A percentile compares a stretch with the other conserved stretches of the same genome.
Evolutionary conservation across 2,888 invertebrate species (phyloP).

Genomic region (Synergus gifuensis): DNA sequence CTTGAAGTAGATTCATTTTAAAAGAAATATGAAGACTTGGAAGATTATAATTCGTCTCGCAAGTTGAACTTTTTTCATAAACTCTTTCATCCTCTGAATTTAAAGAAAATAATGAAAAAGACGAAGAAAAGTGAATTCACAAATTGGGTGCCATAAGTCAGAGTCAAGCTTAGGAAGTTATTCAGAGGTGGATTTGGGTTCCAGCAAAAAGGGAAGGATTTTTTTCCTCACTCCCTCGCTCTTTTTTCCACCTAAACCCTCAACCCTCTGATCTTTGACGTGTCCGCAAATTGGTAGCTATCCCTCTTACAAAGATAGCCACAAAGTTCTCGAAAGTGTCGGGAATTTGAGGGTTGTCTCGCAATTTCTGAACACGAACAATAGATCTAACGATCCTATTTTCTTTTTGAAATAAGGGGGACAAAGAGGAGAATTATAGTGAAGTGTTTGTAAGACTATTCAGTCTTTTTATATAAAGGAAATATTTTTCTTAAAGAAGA

Average conservation of each 20-base stretch:
- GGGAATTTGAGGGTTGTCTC: slow-evolving; percentile 18
- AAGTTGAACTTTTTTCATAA: background rate
- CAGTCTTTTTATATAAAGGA: background rate
- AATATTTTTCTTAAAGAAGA: too few species aligned
- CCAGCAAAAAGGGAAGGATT: background rate
- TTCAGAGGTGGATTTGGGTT: background rate
- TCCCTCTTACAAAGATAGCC: slow-evolving; percentile 4
- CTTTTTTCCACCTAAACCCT: background rate
- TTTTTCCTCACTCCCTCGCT: background rate
- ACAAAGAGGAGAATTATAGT: background rate
- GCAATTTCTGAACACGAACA: slow-evolving; percentile 1
- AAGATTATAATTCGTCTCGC: background rate
- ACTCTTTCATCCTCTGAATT: background rate
- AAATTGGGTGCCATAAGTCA: background rate
- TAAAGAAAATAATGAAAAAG: background rate
- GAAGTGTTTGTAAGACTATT: background rate
- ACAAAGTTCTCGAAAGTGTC: slow-evolving; percentile 22
- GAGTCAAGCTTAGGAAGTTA: background rate
- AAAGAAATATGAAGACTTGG: background rate
- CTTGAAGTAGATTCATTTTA: too few species aligned
- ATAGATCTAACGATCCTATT: background rate
- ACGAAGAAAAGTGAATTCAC: background rate
- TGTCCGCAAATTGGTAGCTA: background rate
- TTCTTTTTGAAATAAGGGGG: background rate
- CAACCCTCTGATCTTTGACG: background rate